phyloP scores from a whole-genome alignment of 53 echinoderm and acorn worm genomes.

The Echinarachnius parma region DNA sequence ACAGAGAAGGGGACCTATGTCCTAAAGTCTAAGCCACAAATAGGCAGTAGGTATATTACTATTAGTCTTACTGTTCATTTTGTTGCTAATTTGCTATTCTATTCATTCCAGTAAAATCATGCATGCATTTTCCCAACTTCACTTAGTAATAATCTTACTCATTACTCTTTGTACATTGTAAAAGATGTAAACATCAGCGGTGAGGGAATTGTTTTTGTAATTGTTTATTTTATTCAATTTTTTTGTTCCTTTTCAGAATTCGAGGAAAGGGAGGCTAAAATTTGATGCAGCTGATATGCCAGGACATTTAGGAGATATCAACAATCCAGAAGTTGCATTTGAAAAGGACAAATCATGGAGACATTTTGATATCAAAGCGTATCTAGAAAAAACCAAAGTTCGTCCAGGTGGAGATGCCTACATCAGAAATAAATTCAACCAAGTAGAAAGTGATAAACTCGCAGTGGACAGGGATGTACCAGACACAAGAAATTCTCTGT shows the following conservation, averaged over 20 bases:
- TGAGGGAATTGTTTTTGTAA: too few relatives aligned
- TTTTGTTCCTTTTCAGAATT: neutral
- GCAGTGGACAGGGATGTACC: conserved; percentile 68
- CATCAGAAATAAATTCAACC: conserved; percentile 83
- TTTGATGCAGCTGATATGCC: conserved; percentile 28
- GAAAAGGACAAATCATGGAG: conserved; percentile 61
- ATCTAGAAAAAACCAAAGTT: conserved; percentile 74
- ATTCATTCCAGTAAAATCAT: too few relatives aligned
- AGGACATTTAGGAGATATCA: conserved; percentile 15
- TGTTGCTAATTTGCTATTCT: too few relatives aligned
- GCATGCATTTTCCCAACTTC: too few relatives aligned
- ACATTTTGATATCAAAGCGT: conserved; percentile 60
- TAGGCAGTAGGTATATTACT: too few relatives aligned
- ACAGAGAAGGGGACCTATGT: too few relatives aligned
- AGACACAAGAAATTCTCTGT: conserved; percentile 81
- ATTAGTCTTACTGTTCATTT: too few relatives aligned
- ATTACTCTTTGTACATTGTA: too few relatives aligned
- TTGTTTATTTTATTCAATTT: neutral
- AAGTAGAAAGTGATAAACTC: conserved; percentile 81
- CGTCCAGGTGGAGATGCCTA: conserved; percentile 77
- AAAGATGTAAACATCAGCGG: too few relatives aligned
- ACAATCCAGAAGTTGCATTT: conserved; percentile 10
- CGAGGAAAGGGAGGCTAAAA: conserved; percentile 37
- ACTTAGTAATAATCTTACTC: too few relatives aligned
- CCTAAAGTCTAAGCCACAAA: too few relatives aligned